Conservation (phyloP, 1,140 invertebrate genomes). For the Drosophila athabasca region DNA sequence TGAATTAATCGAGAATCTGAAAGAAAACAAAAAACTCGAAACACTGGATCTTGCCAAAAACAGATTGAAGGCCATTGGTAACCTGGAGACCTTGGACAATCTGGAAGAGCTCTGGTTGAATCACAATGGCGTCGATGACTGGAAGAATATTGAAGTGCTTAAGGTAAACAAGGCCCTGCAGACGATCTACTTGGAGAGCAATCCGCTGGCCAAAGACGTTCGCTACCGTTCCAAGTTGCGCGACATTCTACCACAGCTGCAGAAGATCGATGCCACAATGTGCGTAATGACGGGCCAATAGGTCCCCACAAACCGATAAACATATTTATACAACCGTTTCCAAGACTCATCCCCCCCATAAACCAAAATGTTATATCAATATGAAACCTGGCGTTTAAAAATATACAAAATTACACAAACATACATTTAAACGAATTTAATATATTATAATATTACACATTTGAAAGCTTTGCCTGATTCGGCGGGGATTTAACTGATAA, state of each 20-base stretch:
- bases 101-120: constrained; percentile 98
- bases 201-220: constrained; percentile 93
- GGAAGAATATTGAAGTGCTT: constrained; percentile 92
- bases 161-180: constrained; percentile 89
- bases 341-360: constrained; percentile 33
- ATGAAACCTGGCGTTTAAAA: constrained; percentile 34
- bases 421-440: not conserved
- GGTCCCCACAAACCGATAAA: not conserved
- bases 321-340: constrained; percentile 7
- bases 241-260: constrained; percentile 92
- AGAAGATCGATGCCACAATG: constrained; percentile 97
- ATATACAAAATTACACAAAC: constrained; percentile 6
- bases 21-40: constrained; percentile 88
- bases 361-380: constrained; percentile 6
- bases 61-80: constrained; percentile 92
- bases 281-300: constrained; percentile 85
- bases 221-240: constrained; percentile 97
- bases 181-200: constrained; percentile 97
- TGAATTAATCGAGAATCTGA: constrained; percentile 89
- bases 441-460: not conserved
- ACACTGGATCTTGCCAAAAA: constrained; percentile 97
- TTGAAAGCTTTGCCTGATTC: constrained; percentile 6
- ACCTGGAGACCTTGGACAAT: constrained; percentile 89
- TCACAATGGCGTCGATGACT: constrained; percentile 94
- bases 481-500: constrained; percentile 29